Evolutionary conservation across 1,140 invertebrate genomes (phyloP).

Genomic region (Tetranychus cinnabarinus): DNA sequence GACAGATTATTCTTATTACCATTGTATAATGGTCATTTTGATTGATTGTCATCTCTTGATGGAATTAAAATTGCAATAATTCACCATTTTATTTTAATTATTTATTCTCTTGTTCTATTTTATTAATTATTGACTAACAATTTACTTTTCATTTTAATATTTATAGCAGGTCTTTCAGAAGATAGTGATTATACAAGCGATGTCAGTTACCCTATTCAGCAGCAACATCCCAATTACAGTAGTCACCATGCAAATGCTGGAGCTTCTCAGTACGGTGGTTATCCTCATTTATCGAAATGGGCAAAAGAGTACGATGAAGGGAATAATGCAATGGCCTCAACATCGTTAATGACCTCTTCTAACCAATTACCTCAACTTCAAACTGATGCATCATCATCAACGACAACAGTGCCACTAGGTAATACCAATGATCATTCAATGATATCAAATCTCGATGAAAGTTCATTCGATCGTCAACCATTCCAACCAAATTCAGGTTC

Average conservation of each 20-base stretch:
- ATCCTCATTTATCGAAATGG: conserved; percentile 25
- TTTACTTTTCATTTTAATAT: not conserved
- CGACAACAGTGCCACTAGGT: no score
- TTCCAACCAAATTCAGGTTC: not conserved
- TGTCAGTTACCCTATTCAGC: conserved; percentile 57
- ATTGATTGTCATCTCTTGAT: no score
- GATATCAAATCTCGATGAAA: not conserved
- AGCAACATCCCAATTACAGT: conserved; percentile 16
- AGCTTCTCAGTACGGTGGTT: conserved; percentile 50
- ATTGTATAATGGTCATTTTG: no score
- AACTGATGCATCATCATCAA: no score
- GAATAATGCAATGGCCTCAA: not conserved
- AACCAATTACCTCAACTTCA: not conserved
- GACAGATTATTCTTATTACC: no score
- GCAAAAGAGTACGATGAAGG: not conserved
- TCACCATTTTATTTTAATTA: no score
- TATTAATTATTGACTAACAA: no score
- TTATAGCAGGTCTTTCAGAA: conserved; percentile 74
- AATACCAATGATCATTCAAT: not conserved
- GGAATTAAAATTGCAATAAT: no score
- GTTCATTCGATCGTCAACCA: not conserved
- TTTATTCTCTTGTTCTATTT: no score
- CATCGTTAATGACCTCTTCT: not conserved
- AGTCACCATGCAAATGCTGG: conserved; percentile 40
- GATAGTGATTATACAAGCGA: conserved; percentile 92